These are phyloP conservation scores for Passerina amoena DNA, from an alignment of 2,113 vertebrate genomes.

Conservation along the genomic window DNA sequence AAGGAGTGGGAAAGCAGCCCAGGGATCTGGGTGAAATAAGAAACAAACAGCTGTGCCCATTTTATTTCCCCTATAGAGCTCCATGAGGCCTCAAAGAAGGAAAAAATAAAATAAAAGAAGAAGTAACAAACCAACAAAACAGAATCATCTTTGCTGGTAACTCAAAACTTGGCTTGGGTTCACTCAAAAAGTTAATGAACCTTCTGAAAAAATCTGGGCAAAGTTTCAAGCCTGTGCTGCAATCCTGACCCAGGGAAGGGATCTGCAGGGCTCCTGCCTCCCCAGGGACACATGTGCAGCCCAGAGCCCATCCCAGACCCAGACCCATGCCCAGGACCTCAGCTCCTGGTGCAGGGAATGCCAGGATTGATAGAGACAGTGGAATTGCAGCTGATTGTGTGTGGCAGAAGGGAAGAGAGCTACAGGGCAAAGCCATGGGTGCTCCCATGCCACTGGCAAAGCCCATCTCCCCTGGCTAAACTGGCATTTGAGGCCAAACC, in stretches of 20 bases:
- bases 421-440: not conserved
- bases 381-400: not conserved
- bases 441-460: not conserved
- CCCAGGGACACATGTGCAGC: not conserved
- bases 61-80: not conserved
- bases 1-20: not conserved
- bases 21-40: rapidly evolving
- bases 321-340: not conserved
- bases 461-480: not conserved
- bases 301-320: rapidly evolving
- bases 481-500: not conserved
- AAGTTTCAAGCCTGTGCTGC: not conserved
- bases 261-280: not conserved
- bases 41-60: not conserved
- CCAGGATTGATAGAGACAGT: not conserved
- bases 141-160: not conserved
- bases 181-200: not conserved
- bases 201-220: not conserved
- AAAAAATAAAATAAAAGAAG: not conserved
- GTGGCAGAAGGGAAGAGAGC: not conserved
- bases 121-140: not conserved
- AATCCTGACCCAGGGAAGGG: not conserved
- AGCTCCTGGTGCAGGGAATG: rapidly evolving
- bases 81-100: not conserved
- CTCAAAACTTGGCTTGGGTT: not conserved